Conservation (phyloP, 2,113 vertebrate genomes). For the Alectura lathami region DNA sequence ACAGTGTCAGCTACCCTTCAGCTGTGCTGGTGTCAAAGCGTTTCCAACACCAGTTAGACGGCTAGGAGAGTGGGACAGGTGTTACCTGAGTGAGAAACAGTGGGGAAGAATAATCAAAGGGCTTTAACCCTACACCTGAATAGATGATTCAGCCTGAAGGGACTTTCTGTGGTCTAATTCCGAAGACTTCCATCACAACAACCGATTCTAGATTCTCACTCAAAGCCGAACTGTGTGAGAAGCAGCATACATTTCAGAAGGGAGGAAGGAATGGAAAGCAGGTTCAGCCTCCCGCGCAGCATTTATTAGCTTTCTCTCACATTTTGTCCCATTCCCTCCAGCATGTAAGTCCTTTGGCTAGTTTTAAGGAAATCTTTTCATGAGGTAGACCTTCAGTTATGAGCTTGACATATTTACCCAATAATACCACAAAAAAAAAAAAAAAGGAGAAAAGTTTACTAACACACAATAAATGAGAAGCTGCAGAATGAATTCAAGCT, state of each 20-base stretch:
- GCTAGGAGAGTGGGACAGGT: neutral
- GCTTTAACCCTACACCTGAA: neutral
- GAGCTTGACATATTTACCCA: neutral
- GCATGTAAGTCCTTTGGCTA: neutral
- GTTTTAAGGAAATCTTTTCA: neutral
- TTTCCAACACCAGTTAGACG: neutral
- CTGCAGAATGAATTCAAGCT: neutral
- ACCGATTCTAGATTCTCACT: neutral
- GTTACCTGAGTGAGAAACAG: neutral
- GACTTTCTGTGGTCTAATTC: neutral
- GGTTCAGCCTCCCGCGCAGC: neutral
- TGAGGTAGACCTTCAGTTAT: neutral
- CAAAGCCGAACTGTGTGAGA: neutral
- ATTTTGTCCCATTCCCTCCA: neutral
- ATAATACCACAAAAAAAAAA: neutral
- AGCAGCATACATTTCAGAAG: neutral
- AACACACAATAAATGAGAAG: neutral
- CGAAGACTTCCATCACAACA: neutral
- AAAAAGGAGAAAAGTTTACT: neutral
- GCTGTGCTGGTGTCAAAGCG: neutral
- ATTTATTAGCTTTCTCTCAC: neutral
- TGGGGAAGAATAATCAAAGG: fast-evolving
- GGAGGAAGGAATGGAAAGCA: neutral
- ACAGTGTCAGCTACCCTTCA: neutral
- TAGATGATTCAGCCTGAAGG: neutral